Conservation (phyloP, 2,113 vertebrate genomes). For the Hippoglossus stenolepis region DNA sequence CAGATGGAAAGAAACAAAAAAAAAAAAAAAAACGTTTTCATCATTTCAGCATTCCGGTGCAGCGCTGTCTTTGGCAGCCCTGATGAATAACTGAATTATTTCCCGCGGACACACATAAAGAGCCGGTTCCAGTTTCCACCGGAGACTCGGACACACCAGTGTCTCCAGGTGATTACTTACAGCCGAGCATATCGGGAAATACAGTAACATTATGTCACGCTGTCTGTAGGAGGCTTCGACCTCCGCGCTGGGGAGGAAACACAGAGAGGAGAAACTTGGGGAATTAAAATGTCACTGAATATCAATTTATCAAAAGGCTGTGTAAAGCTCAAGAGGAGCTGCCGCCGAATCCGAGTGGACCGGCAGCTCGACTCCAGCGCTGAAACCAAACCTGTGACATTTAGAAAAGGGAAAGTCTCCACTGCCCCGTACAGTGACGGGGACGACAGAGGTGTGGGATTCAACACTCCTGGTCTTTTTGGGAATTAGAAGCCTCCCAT, state of each 20-base stretch:
- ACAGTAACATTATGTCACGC: background rate
- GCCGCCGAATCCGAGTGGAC: slow-evolving; percentile 46
- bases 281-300: slow-evolving; percentile 70
- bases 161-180: slow-evolving; percentile 20
- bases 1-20: slow-evolving; percentile 41
- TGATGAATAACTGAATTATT: slow-evolving; percentile 40
- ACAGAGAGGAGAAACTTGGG: slow-evolving; percentile 3
- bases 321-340: slow-evolving; percentile 9
- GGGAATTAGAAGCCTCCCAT: too few species aligned
- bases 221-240: slow-evolving; percentile 4
- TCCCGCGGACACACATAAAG: slow-evolving; percentile 26
- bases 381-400: slow-evolving; percentile 56
- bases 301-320: slow-evolving; percentile 33
- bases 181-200: slow-evolving; percentile 13
- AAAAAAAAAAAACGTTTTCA: slow-evolving; percentile 14
- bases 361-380: slow-evolving; percentile 20
- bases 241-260: background rate
- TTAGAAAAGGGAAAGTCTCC: slow-evolving; percentile 50
- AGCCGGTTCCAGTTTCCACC: slow-evolving; percentile 17
- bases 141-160: background rate
- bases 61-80: slow-evolving; percentile 11
- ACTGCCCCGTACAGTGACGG: slow-evolving; percentile 20
- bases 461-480: too few species aligned
- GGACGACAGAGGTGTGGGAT: background rate
- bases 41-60: slow-evolving; percentile 18